Conservation (phyloP, 2,797 vertebrate genomes). For the Chanos chanos region DNA sequence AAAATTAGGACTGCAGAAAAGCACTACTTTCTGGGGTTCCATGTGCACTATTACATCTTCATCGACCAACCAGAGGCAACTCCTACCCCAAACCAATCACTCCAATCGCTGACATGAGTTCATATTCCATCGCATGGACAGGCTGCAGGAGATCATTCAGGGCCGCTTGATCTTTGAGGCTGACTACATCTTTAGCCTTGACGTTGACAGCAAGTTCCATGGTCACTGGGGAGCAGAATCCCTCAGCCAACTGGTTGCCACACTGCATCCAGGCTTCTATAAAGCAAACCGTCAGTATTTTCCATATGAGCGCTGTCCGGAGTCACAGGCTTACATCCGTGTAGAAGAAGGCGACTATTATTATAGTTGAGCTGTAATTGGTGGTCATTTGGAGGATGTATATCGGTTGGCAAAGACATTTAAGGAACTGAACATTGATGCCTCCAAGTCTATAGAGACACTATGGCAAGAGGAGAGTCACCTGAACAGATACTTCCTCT, state of each 20-base stretch:
- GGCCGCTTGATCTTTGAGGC: conserved; percentile 1
- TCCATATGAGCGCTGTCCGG: conserved; percentile 66
- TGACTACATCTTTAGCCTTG: conserved; percentile 62
- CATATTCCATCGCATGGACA: conserved; percentile 66
- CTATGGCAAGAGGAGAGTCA: conserved; percentile 79
- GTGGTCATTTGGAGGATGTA: conserved; percentile 57
- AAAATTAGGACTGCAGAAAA: conserved; percentile 55
- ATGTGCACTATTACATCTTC: conserved; percentile 50
- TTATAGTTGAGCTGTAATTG: conserved; percentile 67
- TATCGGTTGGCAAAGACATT: conserved; percentile 60
- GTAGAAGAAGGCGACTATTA: conserved; percentile 72
- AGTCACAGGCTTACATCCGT: conserved; percentile 65
- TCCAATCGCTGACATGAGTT: conserved; percentile 73
- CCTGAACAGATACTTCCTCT: conserved; percentile 71
- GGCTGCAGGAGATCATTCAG: conserved; percentile 61
- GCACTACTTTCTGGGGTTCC: conserved; percentile 58
- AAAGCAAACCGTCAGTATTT: conserved; percentile 45
- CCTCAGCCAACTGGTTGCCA: conserved; percentile 61
- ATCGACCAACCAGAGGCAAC: too few species aligned
- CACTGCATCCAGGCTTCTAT: conserved; percentile 64
- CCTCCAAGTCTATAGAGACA: conserved; percentile 63
- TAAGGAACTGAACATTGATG: conserved; percentile 60
- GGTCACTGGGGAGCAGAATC: conserved; percentile 68
- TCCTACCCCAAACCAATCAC: too few species aligned
- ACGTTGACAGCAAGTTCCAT: conserved; percentile 58